A percentile compares a stretch with the other conserved stretches of the same genome.
Conservation (phyloP, 2,797 vertebrate species). For the Lutjanus argentimaculatus region DNA sequence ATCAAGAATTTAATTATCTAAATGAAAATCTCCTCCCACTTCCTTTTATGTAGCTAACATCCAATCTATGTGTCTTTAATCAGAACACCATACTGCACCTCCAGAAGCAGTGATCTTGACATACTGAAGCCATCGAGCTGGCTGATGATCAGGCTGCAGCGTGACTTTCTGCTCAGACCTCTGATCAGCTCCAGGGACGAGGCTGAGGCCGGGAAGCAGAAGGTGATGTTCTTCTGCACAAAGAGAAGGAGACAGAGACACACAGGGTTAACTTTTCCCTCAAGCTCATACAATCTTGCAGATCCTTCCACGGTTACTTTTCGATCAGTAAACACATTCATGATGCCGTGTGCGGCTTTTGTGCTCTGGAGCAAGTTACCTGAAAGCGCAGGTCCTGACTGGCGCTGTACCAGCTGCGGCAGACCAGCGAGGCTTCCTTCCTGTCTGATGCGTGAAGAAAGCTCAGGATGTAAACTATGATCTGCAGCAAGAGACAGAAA, state of each 20-base stretch:
- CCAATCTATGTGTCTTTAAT: not conserved
- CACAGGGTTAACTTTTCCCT: not conserved
- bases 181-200: slow-evolving; percentile 81
- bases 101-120: slow-evolving; percentile 80
- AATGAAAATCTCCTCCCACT: too few species aligned
- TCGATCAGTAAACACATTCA: too few species aligned
- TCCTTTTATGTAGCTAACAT: too few species aligned
- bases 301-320: not conserved
- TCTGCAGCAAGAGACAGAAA: slow-evolving; percentile 75
- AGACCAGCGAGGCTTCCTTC: slow-evolving; percentile 90
- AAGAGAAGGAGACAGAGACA: not conserved
- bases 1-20: too few species aligned
- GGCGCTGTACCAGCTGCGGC: slow-evolving; percentile 88
- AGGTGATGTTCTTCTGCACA: slow-evolving; percentile 79
- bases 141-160: slow-evolving; percentile 80
- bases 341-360: not conserved
- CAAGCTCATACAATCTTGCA: not conserved
- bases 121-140: slow-evolving; percentile 82
- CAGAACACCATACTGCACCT: slow-evolving; percentile 58
- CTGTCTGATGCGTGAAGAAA: slow-evolving; percentile 89
- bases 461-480: slow-evolving; percentile 89
- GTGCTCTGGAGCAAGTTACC: slow-evolving; percentile 69
- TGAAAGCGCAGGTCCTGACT: slow-evolving; percentile 88
- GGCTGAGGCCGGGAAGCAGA: slow-evolving; percentile 81
- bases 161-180: slow-evolving; percentile 67